Conservation (phyloP, 2,888 invertebrate species). For the Napeogenes inachia region DNA sequence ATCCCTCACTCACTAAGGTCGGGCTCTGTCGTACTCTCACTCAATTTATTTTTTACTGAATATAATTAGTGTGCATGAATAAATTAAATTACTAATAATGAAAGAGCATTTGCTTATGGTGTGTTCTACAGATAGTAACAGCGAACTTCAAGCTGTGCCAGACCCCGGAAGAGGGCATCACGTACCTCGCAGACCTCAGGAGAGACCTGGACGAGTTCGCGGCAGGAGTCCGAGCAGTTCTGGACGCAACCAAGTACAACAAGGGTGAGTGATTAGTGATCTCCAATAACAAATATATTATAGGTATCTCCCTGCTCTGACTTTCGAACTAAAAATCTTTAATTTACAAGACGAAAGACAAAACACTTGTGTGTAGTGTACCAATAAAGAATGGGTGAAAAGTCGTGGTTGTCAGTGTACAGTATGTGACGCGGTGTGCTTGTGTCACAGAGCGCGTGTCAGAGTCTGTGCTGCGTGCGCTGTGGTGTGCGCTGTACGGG, state of each 20-base stretch:
- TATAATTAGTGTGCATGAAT: no score
- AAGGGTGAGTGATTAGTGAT: conserved; percentile 41
- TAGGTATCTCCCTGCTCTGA: no score
- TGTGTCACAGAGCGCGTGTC: background rate
- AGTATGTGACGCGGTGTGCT: background rate
- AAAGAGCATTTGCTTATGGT: no score
- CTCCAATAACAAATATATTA: no score
- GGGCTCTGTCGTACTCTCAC: no score
- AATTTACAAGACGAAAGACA: no score
- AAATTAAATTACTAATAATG: no score
- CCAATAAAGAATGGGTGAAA: no score
- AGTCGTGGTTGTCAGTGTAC: background rate
- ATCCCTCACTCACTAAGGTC: conserved; percentile 63
- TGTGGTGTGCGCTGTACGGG: background rate
- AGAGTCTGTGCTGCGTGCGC: conserved; percentile 56
- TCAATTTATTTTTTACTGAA: background rate
- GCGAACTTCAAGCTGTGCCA: conserved; percentile 57
- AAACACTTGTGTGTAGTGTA: no score
- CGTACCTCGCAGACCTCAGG: conserved; percentile 47
- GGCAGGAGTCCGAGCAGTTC: conserved; percentile 41
- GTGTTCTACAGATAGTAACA: conserved; percentile 47
- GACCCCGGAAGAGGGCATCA: conserved; percentile 52
- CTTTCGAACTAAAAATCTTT: no score
- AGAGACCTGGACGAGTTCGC: conserved; percentile 61
- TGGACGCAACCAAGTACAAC: conserved; percentile 47